Percentiles rank a stretch among this genome's conserved stretches.
phyloP scores from a whole-genome alignment of 2,113 vertebrate genomes.

The Trogon surrucura region DNA sequence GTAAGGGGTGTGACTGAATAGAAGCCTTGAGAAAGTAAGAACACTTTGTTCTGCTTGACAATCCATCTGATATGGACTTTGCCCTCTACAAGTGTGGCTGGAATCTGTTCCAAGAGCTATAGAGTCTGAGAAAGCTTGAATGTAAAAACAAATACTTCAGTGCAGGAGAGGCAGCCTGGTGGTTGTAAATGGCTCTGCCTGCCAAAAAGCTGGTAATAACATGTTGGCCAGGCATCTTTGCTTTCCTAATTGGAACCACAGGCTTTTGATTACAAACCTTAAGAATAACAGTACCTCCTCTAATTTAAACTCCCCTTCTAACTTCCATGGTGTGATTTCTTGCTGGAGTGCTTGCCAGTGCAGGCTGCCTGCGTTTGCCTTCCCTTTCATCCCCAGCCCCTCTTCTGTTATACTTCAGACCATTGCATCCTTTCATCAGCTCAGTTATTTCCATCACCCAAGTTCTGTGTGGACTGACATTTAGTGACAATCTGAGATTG shows the following conservation, averaged over 20 bases:
- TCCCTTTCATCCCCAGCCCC: not conserved
- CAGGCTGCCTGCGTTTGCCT: not conserved
- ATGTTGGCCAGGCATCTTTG: slow-evolving; percentile 62
- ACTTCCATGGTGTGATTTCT: not conserved
- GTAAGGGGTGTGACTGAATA: slow-evolving; percentile 33
- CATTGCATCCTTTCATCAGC: not conserved
- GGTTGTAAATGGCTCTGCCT: slow-evolving; percentile 67
- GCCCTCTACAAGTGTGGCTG: slow-evolving; percentile 54
- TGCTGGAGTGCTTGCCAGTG: not conserved
- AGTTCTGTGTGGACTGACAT: not conserved
- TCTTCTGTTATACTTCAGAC: not conserved
- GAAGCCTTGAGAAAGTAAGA: slow-evolving; percentile 42
- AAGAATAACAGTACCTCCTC: slow-evolving; percentile 31
- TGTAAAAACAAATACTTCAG: slow-evolving; percentile 75
- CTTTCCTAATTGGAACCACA: slow-evolving; percentile 72
- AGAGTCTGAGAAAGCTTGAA: slow-evolving; percentile 69
- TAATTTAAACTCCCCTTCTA: slow-evolving; percentile 12
- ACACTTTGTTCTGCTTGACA: slow-evolving; percentile 44
- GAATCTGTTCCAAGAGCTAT: slow-evolving; percentile 52
- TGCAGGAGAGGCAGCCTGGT: slow-evolving; percentile 57
- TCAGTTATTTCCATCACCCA: not conserved
- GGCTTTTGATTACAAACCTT: slow-evolving; percentile 49
- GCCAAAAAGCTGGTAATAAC: slow-evolving; percentile 69
- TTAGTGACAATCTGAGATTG: not conserved
- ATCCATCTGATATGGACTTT: slow-evolving; percentile 60